These are phyloP conservation scores for Actinopyga echinites DNA, from an alignment of 53 echinoderm and acorn worm genomes.

Conservation along the genomic window DNA sequence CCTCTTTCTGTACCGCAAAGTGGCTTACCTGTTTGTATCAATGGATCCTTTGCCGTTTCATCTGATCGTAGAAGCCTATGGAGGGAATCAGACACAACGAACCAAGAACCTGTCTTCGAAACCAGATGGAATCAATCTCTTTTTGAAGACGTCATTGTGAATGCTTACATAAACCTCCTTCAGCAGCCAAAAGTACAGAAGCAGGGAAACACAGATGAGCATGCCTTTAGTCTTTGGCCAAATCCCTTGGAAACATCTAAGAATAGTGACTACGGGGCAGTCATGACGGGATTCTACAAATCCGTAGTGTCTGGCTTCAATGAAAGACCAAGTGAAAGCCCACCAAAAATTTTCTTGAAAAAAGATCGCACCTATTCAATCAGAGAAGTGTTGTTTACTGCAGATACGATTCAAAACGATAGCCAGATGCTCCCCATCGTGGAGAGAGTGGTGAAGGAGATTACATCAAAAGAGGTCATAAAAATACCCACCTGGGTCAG, in stretches of 20 bases:
- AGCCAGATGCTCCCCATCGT: background rate
- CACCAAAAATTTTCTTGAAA: conserved; percentile 16
- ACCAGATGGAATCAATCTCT: conserved; percentile 54
- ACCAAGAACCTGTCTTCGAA: background rate
- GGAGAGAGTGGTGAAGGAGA: background rate
- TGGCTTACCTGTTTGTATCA: conserved; percentile 47
- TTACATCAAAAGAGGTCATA: background rate
- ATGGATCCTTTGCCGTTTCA: conserved; percentile 53
- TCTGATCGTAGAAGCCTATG: conserved; percentile 49
- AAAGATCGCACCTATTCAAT: background rate
- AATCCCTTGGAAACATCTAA: conserved; percentile 20
- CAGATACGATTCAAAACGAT: background rate
- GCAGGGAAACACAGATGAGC: background rate
- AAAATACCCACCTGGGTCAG: conserved; percentile 23
- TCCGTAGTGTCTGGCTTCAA: conserved; percentile 26
- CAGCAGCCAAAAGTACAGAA: background rate
- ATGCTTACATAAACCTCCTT: conserved; percentile 49
- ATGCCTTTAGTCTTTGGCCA: conserved; percentile 42
- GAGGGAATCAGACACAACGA: background rate
- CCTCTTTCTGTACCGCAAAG: conserved; percentile 65
- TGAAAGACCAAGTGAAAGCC: background rate
- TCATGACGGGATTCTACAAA: conserved; percentile 47
- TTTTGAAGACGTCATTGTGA: conserved; percentile 39
- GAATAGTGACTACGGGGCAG: conserved; percentile 24
- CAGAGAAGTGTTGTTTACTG: background rate